These are phyloP conservation scores for Agrochola circellaris DNA, from an alignment of 2,888 invertebrate genomes.

Conservation along the genomic window DNA sequence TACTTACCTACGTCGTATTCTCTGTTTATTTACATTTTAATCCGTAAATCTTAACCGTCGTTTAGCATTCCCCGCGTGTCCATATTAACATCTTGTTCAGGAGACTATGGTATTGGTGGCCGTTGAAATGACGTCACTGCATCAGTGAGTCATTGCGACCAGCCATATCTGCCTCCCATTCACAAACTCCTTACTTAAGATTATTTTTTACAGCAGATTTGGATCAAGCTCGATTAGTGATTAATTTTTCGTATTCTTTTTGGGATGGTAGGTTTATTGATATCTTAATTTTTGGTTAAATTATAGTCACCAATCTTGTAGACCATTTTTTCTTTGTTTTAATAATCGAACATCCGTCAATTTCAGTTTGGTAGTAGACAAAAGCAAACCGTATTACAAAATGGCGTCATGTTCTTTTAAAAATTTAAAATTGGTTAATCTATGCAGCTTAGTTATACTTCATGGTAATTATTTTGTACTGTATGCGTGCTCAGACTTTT, in stretches of 20 bases:
- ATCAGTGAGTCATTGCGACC: constrained; percentile 63
- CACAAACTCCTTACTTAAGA: constrained; percentile 64
- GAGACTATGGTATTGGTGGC: constrained; percentile 49
- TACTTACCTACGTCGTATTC: neutral
- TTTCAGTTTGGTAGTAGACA: neutral
- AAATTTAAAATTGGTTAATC: neutral
- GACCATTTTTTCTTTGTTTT: constrained; percentile 9
- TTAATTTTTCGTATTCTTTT: constrained; percentile 27
- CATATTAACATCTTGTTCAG: constrained; percentile 59
- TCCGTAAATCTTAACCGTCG: constrained; percentile 39
- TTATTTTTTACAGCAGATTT: constrained; percentile 53
- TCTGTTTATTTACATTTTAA: constrained; percentile 36
- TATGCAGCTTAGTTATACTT: constrained; percentile 8
- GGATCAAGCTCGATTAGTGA: constrained; percentile 45
- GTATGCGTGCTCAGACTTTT: constrained; percentile 13
- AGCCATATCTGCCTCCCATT: constrained; percentile 72
- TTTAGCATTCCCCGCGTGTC: constrained; percentile 49
- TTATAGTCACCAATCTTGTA: neutral
- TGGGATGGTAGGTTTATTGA: constrained; percentile 18
- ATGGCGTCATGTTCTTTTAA: neutral
- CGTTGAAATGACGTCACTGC: constrained; percentile 72
- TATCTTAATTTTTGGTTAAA: constrained; percentile 14
- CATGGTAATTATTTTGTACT: neutral
- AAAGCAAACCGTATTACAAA: constrained; percentile 1
- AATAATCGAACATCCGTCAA: neutral